These are phyloP conservation scores for Melanaphis sacchari DNA, from an alignment of 1,140 invertebrate species.

Conservation along the genomic window DNA sequence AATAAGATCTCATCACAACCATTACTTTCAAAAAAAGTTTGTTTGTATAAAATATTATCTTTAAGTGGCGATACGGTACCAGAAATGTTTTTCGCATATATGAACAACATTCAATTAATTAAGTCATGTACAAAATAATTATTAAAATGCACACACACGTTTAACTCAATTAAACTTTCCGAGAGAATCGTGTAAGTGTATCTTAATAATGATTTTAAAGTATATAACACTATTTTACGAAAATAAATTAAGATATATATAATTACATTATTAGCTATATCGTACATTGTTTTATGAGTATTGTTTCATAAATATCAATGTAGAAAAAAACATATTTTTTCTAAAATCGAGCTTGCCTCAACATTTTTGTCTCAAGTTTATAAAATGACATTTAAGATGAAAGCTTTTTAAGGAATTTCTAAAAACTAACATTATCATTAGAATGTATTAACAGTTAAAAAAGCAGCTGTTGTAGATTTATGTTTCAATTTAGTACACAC, in stretches of 20 bases:
- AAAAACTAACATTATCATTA: not conserved
- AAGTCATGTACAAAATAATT: conserved; percentile 16
- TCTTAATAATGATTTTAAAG: not conserved
- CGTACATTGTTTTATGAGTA: not conserved
- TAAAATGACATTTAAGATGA: not conserved
- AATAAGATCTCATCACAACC: not conserved
- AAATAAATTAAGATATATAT: not conserved
- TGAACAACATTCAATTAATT: not conserved
- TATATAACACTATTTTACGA: not conserved
- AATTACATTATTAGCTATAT: not conserved
- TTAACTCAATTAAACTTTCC: conserved; percentile 2
- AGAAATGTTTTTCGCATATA: not conserved
- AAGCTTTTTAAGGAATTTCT: not conserved
- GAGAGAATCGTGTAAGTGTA: not conserved
- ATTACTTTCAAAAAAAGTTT: not conserved
- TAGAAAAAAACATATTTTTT: not conserved
- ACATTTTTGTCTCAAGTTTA: not conserved
- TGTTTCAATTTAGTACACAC: not conserved
- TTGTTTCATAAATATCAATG: not conserved
- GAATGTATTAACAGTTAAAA: not conserved
- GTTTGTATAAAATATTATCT: not conserved
- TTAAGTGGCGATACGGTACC: not conserved
- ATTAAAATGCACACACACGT: not conserved
- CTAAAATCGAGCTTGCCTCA: not conserved
- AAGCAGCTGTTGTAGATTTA: not conserved